Conservation (phyloP, 2,797 vertebrate species). For the Sebastes glaucus region DNA sequence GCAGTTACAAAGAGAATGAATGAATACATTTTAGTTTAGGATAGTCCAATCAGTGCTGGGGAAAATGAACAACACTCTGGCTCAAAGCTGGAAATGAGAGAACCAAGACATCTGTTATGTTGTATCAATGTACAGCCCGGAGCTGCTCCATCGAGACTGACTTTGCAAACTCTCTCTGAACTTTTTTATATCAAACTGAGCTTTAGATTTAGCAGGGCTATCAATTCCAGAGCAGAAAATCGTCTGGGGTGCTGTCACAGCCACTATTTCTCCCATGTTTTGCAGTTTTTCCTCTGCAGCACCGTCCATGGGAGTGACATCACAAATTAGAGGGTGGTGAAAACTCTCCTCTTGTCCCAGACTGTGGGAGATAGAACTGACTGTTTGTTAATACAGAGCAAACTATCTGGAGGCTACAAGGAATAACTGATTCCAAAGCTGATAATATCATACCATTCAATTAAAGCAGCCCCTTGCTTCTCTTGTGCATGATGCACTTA, state of each 20-base stretch:
- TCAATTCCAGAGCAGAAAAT: conserved; percentile 60
- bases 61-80: conserved; percentile 41
- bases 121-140: conserved; percentile 54
- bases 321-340: conserved; percentile 49
- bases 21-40: conserved; percentile 36
- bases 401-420: conserved; percentile 26
- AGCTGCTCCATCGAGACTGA: conserved; percentile 53
- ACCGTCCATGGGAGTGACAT: conserved; percentile 51
- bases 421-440: conserved; percentile 19
- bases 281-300: conserved; percentile 42
- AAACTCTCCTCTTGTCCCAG: conserved; percentile 5
- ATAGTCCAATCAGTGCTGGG: conserved; percentile 47
- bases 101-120: conserved; percentile 59
- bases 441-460: conserved; percentile 27
- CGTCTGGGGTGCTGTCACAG: conserved; percentile 41
- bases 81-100: conserved; percentile 59
- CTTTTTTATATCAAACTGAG: conserved; percentile 57
- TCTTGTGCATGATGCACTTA: not conserved
- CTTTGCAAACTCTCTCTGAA: conserved; percentile 66
- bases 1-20: conserved; percentile 47
- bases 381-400: conserved; percentile 31
- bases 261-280: conserved; percentile 45
- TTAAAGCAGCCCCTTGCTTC: conserved; percentile 14
- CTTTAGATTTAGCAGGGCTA: conserved; percentile 60
- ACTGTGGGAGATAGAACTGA: conserved; percentile 5